These are phyloP conservation scores for Haemorhous mexicanus DNA, from an alignment of 2,113 vertebrate genomes.

Conservation along the genomic window DNA sequence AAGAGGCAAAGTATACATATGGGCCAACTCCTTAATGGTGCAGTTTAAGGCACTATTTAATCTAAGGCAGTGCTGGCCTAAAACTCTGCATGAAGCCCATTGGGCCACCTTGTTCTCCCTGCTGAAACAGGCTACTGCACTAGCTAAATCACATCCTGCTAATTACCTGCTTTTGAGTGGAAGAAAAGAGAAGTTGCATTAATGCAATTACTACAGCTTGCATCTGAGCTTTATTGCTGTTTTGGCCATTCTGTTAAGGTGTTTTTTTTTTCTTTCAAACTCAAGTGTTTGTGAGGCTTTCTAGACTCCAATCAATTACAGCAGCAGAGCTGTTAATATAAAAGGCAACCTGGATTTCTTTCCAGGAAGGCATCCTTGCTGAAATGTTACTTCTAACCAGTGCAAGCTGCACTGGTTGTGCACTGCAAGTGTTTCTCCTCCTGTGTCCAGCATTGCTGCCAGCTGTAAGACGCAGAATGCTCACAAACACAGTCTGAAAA, in stretches of 20 bases:
- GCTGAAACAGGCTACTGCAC: neutral
- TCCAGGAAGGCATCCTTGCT: neutral
- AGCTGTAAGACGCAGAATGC: neutral
- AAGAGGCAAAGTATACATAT: neutral
- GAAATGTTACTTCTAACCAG: neutral
- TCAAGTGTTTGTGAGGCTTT: neutral
- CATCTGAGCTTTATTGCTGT: neutral
- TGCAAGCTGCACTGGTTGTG: no score
- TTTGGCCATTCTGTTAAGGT: neutral
- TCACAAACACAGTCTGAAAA: neutral
- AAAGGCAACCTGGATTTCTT: neutral
- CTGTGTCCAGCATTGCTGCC: accelerated
- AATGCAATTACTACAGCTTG: neutral
- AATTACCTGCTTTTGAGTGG: neutral
- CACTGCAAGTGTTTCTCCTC: neutral
- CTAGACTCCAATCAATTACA: neutral
- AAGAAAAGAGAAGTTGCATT: neutral
- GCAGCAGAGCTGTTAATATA: neutral
- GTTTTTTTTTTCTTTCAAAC: neutral
- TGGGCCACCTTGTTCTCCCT: neutral
- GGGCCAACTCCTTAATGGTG: neutral
- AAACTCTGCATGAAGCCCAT: neutral
- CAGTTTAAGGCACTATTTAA: neutral
- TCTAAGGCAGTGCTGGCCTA: neutral
- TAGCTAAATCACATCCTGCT: neutral